Evolutionary conservation across 2,797 vertebrate species (phyloP).

Genomic region (Ispidina picta): DNA sequence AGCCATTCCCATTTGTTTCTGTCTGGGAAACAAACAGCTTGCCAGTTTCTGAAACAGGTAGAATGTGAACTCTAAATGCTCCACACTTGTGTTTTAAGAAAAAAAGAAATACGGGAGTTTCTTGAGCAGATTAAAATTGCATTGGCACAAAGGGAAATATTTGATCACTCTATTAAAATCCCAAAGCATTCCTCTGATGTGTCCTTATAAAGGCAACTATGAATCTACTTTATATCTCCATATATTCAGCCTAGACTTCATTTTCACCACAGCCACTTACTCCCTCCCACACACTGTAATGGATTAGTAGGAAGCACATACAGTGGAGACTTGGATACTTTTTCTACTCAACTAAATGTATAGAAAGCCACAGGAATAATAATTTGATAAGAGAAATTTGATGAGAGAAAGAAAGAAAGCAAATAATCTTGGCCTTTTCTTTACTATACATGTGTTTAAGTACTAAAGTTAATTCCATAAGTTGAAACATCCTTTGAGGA

Average conservation of each 20-base stretch:
- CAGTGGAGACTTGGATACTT: background rate
- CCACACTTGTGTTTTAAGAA: background rate
- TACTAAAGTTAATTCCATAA: background rate
- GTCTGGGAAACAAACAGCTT: background rate
- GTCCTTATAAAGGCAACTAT: background rate
- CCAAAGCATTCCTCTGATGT: background rate
- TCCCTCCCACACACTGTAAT: background rate
- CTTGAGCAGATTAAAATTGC: background rate
- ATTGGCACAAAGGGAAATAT: background rate
- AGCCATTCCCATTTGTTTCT: background rate
- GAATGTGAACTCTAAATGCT: background rate
- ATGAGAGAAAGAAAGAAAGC: background rate
- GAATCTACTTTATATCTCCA: background rate
- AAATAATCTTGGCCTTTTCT: background rate
- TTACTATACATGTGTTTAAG: background rate
- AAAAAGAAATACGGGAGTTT: background rate
- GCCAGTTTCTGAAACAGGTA: background rate
- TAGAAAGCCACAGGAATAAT: background rate
- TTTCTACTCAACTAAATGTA: background rate
- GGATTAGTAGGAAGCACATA: background rate
- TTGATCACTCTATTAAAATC: background rate
- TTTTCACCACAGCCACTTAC: background rate
- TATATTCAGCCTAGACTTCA: background rate
- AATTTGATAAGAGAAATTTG: background rate
- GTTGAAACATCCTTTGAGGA: background rate